Base-by-base conservation (phyloP, 2,797 vertebrate genomes). In the Catharus ustulatus region DNA sequence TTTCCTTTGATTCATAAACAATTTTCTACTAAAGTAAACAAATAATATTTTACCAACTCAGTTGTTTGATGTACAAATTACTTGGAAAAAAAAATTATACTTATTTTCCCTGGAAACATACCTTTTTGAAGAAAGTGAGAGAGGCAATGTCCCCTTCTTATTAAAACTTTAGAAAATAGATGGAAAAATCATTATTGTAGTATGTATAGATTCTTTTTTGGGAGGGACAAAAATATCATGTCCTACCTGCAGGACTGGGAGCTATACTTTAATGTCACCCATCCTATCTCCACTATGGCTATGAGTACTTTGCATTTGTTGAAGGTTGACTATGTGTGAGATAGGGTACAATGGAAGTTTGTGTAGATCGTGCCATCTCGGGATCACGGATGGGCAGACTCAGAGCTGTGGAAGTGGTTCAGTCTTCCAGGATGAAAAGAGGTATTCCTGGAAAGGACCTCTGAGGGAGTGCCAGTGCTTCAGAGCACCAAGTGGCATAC, bases 1-100 rank as follows among this genome's bases (percentile, higher is more conserved):
- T 89, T 87, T 72, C 14, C 64, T 86, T 94, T 61, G 36, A 73
- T 84, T 94, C 26, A 59, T 69, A 46, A 92, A 42, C 2, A 5
- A 20, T 51, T 88, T 88, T 78, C 9, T 62, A 71, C 52, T 66
- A 20, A 81, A 74, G 18, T 63, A 95, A 92, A 66, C 32, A 86
- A 89, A 68, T 34, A 59, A 69, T 84, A 62, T 13, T 55, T 32
- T 80, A 58, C 9, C 9, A 15, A 54, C 34, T 78, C 46, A 18
- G n/a, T 46, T 68, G 3, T 43, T 84, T n/a, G 27, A 74, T 61
- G 16, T 63, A 92, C 19, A 76, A 84, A 74, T 51, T 5, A 15
- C n/a, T 72, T 46, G 40, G 52, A 71, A 93, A 78, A 15, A n/a
- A 40, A 87, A 71, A 27, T 8, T 22, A 49, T 26, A 17, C 2